phyloP scores from a whole-genome alignment of 2,113 vertebrate genomes.

The Cyanoliseus patagonus region DNA sequence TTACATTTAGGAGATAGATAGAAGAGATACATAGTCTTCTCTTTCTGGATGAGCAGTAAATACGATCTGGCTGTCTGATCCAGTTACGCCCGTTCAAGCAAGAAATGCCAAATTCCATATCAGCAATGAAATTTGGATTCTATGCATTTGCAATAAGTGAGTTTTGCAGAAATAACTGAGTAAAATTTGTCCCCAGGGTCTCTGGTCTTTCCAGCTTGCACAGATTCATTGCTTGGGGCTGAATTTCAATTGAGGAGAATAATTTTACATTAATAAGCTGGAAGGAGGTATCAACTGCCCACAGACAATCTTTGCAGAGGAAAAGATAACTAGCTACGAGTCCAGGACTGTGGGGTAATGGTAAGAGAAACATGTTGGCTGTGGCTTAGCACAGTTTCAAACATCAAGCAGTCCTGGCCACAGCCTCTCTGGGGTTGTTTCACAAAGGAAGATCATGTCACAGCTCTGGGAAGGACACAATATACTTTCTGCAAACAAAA shows the following conservation, averaged over 20 bases:
- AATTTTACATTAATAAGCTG: not conserved
- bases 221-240: not conserved
- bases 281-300: not conserved
- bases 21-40: not conserved
- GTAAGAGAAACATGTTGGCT: not conserved
- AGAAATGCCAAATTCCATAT: not conserved
- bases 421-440: not conserved
- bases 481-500: not conserved
- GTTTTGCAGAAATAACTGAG: constrained; percentile 8
- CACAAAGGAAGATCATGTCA: not conserved
- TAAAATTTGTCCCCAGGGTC: not conserved
- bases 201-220: not conserved
- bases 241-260: not conserved
- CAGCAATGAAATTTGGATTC: constrained; percentile 9
- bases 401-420: not conserved
- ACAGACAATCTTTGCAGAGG: not conserved
- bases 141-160: not conserved
- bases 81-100: not conserved
- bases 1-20: not conserved
- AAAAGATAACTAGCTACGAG: not conserved
- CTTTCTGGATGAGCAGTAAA: not conserved
- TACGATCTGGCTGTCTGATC: not conserved
- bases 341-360: not conserved
- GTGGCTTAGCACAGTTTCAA: constrained; percentile 13
- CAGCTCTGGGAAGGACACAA: not conserved